A percentile compares a stretch with the other conserved stretches of the same genome.
phyloP scores from a whole-genome alignment of 2,888 invertebrate species.

The Spatulosminthurus flaviceps region DNA sequence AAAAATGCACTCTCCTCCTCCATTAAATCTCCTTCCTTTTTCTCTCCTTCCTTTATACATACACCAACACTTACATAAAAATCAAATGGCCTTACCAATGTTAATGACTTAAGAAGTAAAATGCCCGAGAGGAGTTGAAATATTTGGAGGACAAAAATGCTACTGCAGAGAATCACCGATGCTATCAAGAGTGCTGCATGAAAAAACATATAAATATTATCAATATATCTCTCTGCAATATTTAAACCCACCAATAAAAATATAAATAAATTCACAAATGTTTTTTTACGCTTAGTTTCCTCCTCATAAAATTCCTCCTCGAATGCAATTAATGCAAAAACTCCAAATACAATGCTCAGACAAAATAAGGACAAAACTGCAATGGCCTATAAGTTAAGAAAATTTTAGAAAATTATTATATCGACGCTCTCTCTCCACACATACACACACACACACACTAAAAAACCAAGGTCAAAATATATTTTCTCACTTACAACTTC shows the following conservation, averaged over 20 bases:
- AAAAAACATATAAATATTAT: background rate
- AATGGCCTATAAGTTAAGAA: slow-evolving; percentile 11
- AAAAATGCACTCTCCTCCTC: no score
- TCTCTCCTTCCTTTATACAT: background rate
- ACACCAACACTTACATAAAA: no score
- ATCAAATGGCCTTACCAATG: slow-evolving; percentile 23
- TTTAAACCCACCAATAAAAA: background rate
- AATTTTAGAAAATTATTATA: background rate
- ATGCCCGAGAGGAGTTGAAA: slow-evolving; percentile 28
- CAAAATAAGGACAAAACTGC: slow-evolving; percentile 22
- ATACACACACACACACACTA: no score
- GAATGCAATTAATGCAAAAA: slow-evolving; percentile 4
- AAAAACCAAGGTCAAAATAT: background rate
- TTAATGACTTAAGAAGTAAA: slow-evolving; percentile 24
- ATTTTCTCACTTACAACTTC: slow-evolving; percentile 31
- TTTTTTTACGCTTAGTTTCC: slow-evolving; percentile 19
- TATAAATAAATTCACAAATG: background rate
- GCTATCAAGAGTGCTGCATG: slow-evolving; percentile 25
- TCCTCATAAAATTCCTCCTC: slow-evolving; percentile 23
- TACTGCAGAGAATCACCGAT: background rate
- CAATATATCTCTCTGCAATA: no score
- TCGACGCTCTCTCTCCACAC: no score
- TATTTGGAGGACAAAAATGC: slow-evolving; percentile 24
- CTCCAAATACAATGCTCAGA: slow-evolving; percentile 20
- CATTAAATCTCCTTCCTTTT: no score